Conservation (phyloP, 2,888 invertebrate species). For the Eupithecia dodoneata region DNA sequence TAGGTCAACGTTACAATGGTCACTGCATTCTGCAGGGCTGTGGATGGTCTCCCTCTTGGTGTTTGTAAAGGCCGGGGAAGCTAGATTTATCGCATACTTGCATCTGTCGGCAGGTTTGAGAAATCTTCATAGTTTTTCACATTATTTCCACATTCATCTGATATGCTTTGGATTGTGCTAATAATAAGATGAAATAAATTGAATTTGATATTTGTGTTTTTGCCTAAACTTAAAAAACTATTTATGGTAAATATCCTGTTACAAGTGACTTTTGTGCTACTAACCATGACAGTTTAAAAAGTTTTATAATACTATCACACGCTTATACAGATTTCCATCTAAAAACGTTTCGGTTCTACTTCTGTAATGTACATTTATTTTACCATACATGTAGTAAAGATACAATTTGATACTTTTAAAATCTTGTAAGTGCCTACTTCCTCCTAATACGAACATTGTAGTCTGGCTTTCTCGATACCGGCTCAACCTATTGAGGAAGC, state of each 20-base stretch:
- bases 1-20: conserved; percentile 37
- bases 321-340: background rate
- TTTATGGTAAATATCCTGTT: no score
- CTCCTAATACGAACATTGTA: no score
- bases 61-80: conserved; percentile 4
- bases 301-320: no score
- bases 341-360: background rate
- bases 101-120: background rate
- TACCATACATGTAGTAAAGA: background rate
- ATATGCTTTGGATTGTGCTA: background rate
- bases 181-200: no score
- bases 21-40: conserved; percentile 29
- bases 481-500: no score
- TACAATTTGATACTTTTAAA: background rate
- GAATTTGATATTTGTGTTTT: no score
- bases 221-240: no score
- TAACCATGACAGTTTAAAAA: no score
- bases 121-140: background rate
- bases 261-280: no score
- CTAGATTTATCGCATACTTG: background rate
- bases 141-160: background rate
- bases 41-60: conserved; percentile 18
- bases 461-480: no score
- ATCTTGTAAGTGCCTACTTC: background rate
- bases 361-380: background rate